Evolutionary conservation across 2,888 invertebrate genomes (phyloP).

Genomic region (Pseudococcus jackbeardsleyi): DNA sequence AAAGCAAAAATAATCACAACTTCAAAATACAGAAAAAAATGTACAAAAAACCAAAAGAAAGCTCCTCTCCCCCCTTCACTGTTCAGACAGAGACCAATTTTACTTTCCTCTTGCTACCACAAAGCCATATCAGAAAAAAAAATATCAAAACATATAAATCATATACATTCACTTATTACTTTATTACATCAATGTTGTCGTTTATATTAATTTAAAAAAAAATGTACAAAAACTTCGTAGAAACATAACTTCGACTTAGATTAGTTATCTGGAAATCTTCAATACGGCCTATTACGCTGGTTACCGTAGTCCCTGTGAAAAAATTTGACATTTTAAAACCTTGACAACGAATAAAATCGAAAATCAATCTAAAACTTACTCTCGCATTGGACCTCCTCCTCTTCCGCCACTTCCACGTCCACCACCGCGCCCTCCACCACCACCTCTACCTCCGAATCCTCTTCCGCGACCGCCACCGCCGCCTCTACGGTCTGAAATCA

Average conservation of each 20-base stretch:
- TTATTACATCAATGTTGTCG: constrained; percentile 38
- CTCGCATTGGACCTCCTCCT: constrained; percentile 73
- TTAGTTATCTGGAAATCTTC: not conserved
- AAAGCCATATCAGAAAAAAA: too few relatives aligned
- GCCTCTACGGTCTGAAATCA: constrained; percentile 70
- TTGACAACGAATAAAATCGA: constrained; percentile 11
- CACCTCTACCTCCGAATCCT: constrained; percentile 71
- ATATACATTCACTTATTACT: constrained; percentile 18
- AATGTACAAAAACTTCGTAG: constrained; percentile 39
- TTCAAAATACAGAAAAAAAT: too few relatives aligned
- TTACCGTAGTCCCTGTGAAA: constrained; percentile 58
- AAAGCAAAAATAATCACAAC: too few relatives aligned
- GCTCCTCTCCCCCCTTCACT: too few relatives aligned
- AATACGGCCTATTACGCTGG: constrained; percentile 62
- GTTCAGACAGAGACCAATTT: too few relatives aligned
- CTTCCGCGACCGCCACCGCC: constrained; percentile 71
- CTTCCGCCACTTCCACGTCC: constrained; percentile 71
- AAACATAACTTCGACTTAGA: constrained; percentile 27
- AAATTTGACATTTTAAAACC: not conserved
- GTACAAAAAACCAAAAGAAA: too few relatives aligned
- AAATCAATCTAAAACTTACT: constrained; percentile 70
- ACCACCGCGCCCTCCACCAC: constrained; percentile 71
- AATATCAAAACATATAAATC: not conserved
- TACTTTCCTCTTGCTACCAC: too few relatives aligned
- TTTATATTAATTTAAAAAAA: not conserved